Evolutionary conservation across 2,113 vertebrate species (phyloP).

Genomic region (Tachysurus vachellii): DNA sequence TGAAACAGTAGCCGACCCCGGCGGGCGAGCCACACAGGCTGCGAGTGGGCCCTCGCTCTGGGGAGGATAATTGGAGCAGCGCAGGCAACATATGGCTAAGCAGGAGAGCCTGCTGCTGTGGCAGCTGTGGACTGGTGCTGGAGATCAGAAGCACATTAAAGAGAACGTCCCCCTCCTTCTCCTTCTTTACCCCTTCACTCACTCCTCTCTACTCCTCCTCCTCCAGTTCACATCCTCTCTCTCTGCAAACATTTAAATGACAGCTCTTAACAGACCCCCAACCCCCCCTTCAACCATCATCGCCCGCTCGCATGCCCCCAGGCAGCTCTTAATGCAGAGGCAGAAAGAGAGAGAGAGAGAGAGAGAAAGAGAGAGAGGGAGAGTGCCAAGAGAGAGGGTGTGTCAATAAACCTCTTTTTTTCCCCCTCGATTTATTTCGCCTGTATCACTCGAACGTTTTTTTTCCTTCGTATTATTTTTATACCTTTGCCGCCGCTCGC

Average conservation of each 20-base stretch:
- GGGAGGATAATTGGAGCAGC: constrained; percentile 87
- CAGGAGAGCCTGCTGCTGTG: constrained; percentile 88
- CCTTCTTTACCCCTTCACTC: constrained; percentile 63
- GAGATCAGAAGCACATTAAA: constrained; percentile 78
- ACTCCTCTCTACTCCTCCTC: constrained; percentile 62
- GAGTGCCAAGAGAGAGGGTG: constrained; percentile 52
- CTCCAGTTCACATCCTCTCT: constrained; percentile 61
- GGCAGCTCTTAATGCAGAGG: constrained; percentile 69
- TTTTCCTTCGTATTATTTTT: constrained; percentile 18
- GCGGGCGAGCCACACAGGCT: constrained; percentile 65
- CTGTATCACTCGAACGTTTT: not conserved
- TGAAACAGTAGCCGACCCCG: constrained; percentile 74
- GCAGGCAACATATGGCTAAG: constrained; percentile 85
- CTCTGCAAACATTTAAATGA: constrained; percentile 71
- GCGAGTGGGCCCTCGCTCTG: constrained; percentile 59
- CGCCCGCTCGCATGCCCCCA: constrained; percentile 63
- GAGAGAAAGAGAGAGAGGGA: constrained; percentile 35
- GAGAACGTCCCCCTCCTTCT: constrained; percentile 62
- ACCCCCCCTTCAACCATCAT: constrained; percentile 55
- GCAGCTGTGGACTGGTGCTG: constrained; percentile 88
- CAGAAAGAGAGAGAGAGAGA: constrained; percentile 56
- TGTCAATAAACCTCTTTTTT: constrained; percentile 53
- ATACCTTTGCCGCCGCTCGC: not conserved
- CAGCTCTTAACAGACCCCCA: constrained; percentile 63
- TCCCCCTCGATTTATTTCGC: not conserved